Evolutionary conservation across 2,113 vertebrate genomes (phyloP), one percentile per base, ranked within the genome.

Genomic region (Oncorhynchus kisutch): DNA sequence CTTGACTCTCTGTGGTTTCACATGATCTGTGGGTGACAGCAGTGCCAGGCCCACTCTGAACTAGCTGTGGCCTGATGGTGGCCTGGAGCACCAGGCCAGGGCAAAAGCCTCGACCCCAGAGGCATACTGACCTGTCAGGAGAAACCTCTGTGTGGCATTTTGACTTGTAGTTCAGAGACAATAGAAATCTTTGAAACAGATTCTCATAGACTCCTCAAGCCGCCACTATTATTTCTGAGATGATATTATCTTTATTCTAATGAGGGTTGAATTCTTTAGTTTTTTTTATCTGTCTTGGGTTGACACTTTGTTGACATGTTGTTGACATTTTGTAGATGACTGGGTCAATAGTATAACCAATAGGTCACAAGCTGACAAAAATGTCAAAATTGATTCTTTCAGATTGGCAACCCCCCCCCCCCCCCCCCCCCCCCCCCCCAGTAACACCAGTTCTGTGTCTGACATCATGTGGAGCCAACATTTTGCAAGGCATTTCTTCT

Each of bases 71-170:
- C 51, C 51, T 18, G 51, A 54, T 54, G 51, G 86, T 90, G 87
- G 88, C 90, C 91, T 74, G 71, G 18, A 81, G 81, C 81, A 16
- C 89, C 82, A 68, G 82, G 84, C 88, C 69, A 1, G 91, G 92
- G 89, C 91, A 93, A 92, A 91, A 92, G 91, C 90, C 92, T 67
- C 87, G 91, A 94, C 92, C 93, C 85, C 86, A 59, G 81, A 86
- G 86, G 80, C 91, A 84, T 76, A 45, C 89, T 92, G 91, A 92
- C 91, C 89, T 89, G 87, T 83, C 89, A 90, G 90, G 88, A 83
- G 80, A 88, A 88, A 86, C 89, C 84, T 91, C 88, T 91, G 82
- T 87, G 73, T 87, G 90, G 88, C 88, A 91, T 92, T 90, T 89
- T 90, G 90, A 91, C 91, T 90, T 86, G 81, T 89, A 88, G 76